Evolutionary conservation across 1,140 invertebrate genomes (phyloP).

Genomic region (Nymphalis io): DNA sequence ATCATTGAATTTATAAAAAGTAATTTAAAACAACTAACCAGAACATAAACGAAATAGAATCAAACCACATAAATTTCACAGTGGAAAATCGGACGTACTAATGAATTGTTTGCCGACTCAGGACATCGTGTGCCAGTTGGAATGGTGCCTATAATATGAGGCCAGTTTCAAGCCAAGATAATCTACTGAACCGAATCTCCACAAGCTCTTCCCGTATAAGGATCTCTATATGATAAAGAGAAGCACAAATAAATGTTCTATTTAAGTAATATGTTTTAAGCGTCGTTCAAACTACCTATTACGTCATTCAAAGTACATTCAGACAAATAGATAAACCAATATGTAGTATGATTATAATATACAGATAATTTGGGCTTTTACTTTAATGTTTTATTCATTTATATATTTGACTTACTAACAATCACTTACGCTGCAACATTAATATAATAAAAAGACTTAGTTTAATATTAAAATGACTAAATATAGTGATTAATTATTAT

Average conservation of each 20-base stretch:
- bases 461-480: too few relatives aligned
- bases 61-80: constrained; percentile 49
- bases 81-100: constrained; percentile 60
- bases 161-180: constrained; percentile 49
- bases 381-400: too few relatives aligned
- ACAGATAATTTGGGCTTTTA: too few relatives aligned
- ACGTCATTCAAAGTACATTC: too few relatives aligned
- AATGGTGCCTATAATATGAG: constrained; percentile 49
- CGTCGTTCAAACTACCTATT: too few relatives aligned
- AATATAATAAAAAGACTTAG: too few relatives aligned
- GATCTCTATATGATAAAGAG: background rate
- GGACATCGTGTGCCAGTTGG: constrained; percentile 58
- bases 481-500: too few relatives aligned
- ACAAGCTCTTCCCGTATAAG: constrained; percentile 39
- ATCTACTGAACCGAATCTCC: constrained; percentile 54
- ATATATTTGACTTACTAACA: too few relatives aligned
- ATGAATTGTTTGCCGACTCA: constrained; percentile 63
- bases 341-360: too few relatives aligned
- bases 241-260: background rate
- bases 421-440: too few relatives aligned
- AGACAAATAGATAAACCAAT: too few relatives aligned
- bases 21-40: constrained; percentile 17
- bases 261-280: background rate
- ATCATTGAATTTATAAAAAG: background rate
- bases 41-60: constrained; percentile 19